phyloP scores from a whole-genome alignment of 2,113 vertebrate species.

The Varanus salvator region DNA sequence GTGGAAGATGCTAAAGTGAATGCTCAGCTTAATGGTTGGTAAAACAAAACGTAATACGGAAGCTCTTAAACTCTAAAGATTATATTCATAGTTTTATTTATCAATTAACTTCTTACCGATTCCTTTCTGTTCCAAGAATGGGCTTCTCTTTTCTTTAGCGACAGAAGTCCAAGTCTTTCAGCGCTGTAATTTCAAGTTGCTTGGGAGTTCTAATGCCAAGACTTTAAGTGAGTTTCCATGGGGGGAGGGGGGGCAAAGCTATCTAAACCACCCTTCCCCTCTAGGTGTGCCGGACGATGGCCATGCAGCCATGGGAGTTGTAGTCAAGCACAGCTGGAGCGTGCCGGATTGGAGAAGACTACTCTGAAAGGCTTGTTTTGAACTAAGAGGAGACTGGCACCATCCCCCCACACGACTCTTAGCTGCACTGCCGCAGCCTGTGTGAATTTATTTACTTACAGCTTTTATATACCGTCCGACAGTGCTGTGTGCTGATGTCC shows the following conservation, averaged over 20 bases:
- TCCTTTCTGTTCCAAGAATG: neutral
- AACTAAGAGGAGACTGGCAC: neutral
- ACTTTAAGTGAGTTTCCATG: neutral
- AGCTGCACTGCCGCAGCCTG: neutral
- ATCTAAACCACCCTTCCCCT: too few species aligned
- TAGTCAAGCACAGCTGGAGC: too few species aligned
- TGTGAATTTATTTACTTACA: neutral
- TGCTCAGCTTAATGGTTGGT: conserved; percentile 87
- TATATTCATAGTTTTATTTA: neutral
- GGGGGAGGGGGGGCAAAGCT: too few species aligned
- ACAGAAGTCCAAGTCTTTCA: neutral
- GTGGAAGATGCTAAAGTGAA: conserved; percentile 93
- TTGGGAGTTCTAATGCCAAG: neutral
- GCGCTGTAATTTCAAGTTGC: neutral
- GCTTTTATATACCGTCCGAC: too few species aligned
- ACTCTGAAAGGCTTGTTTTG: neutral
- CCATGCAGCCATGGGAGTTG: too few species aligned
- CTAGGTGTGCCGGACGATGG: too few species aligned
- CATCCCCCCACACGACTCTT: neutral
- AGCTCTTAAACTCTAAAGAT: neutral
- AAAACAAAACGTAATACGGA: neutral
- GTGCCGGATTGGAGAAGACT: too few species aligned
- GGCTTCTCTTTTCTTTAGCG: neutral
- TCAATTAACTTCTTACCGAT: neutral
- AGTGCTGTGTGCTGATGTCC: neutral